These are phyloP conservation scores for Heliothis subflexa DNA, from an alignment of 1,140 invertebrate genomes.

Conservation along the genomic window DNA sequence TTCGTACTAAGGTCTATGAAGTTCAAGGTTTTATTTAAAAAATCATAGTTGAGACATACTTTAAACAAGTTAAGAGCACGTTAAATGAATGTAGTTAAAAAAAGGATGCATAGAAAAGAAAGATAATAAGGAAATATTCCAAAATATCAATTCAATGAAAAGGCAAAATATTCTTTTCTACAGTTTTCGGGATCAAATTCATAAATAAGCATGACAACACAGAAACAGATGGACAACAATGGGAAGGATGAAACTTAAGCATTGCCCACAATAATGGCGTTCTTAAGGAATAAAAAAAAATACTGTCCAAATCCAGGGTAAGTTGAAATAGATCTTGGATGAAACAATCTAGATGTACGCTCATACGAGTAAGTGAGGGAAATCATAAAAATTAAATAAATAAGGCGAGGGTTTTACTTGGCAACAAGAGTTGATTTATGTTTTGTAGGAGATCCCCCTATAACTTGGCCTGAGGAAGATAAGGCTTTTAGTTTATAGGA, in stretches of 20 bases:
- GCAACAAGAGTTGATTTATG: not conserved
- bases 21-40: constrained; percentile 12
- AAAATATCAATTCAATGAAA: not conserved
- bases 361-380: constrained; percentile 29
- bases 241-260: not conserved
- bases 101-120: not conserved
- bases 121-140: not conserved
- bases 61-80: no score
- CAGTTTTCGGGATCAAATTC: not conserved
- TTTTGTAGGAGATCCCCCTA: not conserved
- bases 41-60: no score
- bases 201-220: not conserved
- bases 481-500: no score
- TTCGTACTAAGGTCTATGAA: constrained; percentile 17
- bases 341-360: constrained; percentile 25
- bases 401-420: not conserved
- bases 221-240: constrained; percentile 1
- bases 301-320: constrained; percentile 1
- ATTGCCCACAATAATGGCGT: not conserved
- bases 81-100: not conserved
- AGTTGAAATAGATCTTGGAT: constrained; percentile 23
- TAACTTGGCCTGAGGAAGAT: not conserved
- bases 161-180: not conserved
- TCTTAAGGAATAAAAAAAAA: constrained; percentile 21
- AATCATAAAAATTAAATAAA: constrained; percentile 37